Percentiles rank a stretch among this genome's conserved stretches.
These are phyloP conservation scores for Tolmerus cingulatus DNA, from an alignment of 2,888 invertebrate genomes.

Conservation along the genomic window DNA sequence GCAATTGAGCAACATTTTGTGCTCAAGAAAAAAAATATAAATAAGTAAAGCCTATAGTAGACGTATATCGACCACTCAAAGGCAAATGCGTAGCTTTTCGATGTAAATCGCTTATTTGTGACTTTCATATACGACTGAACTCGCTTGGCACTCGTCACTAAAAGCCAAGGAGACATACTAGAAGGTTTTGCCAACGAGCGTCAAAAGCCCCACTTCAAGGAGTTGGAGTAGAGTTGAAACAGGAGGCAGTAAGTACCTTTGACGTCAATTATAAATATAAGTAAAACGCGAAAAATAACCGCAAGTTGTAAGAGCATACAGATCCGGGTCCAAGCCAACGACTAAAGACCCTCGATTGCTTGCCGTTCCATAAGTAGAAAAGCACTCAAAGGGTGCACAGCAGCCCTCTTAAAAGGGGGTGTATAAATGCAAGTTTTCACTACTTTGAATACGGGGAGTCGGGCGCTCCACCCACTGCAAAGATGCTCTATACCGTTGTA, in stretches of 20 bases:
- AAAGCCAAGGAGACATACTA: neutral
- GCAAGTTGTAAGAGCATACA: neutral
- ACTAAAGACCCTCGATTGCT: constrained; percentile 8
- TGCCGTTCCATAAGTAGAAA: constrained; percentile 18
- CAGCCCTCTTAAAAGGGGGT: neutral
- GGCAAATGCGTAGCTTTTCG: neutral
- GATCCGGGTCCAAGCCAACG: neutral
- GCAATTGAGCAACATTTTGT: neutral
- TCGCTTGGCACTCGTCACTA: neutral
- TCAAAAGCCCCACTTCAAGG: neutral
- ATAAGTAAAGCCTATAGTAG: neutral
- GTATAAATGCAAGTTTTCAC: constrained; percentile 4
- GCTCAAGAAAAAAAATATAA: neutral
- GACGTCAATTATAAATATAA: neutral
- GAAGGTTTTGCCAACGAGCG: neutral
- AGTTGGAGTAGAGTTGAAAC: neutral
- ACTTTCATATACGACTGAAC: neutral
- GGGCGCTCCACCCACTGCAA: neutral
- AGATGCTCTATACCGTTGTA: neutral
- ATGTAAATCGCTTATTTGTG: neutral
- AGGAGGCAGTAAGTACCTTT: neutral
- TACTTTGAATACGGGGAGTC: neutral
- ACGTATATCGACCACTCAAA: constrained; percentile 1
- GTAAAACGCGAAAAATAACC: constrained; percentile 21
- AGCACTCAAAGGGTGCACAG: constrained; percentile 11